Percentiles rank a stretch among this genome's conserved stretches.
Evolutionary conservation across 1,140 invertebrate genomes (phyloP).

Genomic region (Mactra quadrangularis): DNA sequence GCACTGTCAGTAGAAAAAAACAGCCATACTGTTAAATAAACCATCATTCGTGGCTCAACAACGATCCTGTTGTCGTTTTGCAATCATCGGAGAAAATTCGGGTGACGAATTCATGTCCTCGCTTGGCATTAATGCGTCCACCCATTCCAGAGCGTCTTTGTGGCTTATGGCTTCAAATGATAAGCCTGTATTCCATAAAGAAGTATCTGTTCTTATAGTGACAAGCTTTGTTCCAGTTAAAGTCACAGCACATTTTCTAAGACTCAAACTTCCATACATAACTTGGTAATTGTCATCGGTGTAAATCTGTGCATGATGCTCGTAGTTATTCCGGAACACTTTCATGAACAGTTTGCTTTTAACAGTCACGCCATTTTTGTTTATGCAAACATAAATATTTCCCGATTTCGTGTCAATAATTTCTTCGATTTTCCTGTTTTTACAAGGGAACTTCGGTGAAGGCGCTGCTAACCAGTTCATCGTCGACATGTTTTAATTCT

Average conservation of each 20-base stretch:
- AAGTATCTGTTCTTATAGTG: not conserved
- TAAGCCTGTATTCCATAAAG: not conserved
- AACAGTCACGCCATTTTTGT: too few relatives aligned
- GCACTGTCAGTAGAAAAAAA: too few relatives aligned
- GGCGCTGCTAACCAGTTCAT: too few relatives aligned
- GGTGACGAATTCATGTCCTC: not conserved
- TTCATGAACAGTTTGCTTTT: slow-evolving; percentile 15
- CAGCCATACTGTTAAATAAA: too few relatives aligned
- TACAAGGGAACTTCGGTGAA: too few relatives aligned
- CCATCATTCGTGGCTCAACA: too few relatives aligned
- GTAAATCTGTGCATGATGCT: slow-evolving; percentile 34
- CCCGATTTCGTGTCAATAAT: too few relatives aligned
- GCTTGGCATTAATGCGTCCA: not conserved
- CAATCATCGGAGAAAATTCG: not conserved
- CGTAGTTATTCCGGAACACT: slow-evolving; percentile 14
- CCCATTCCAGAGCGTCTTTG: not conserved
- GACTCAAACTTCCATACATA: slow-evolving; percentile 9
- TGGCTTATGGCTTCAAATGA: not conserved
- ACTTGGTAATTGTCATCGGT: slow-evolving; percentile 1
- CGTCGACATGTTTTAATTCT: too few relatives aligned
- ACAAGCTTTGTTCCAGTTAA: not conserved
- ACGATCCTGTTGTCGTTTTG: not conserved
- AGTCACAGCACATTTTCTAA: slow-evolving; percentile 8
- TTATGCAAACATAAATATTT: too few relatives aligned
- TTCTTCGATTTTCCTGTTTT: too few relatives aligned